Base-by-base conservation (phyloP, 2,888 invertebrate species). In the Lasioglossum calceatum region DNA sequence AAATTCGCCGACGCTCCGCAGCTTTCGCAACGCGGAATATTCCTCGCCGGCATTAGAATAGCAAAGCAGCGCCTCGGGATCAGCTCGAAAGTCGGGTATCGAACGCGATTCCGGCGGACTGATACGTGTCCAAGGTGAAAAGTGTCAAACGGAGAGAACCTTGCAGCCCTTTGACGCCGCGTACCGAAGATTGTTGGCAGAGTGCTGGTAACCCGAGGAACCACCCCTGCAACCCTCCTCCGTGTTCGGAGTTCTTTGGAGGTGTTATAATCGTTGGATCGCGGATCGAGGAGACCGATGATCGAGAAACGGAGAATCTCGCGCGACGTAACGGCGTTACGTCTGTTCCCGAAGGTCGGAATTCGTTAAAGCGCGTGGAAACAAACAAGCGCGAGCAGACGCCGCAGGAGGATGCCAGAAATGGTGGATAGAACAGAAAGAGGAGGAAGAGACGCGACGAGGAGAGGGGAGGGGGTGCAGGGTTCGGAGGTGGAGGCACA, bases 361-460 rank as follows among this genome's bases (percentile, higher is more conserved):
- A 89, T 91, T 91, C 87, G 85, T 91, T 88, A 91, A 88, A 88
- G 75, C 84, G 81, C 81, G 82, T 87, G 84, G 86, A 90, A 90
- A 90, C 88, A 89, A 91, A 88, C 86, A 88, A 89, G 86, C 82
- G 84, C 39, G 84, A 79, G 77, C 36, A 72, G 74, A 86, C 77
- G 74, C 87, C 50, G 70, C 78, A 73, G 39, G 70, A 85, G 82
- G 85, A 85, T 54, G 77, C 42, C 79, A 54, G 44, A 81, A 67
- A 67, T 67, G 67, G 67, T 67, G 67, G 67, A 36, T 67, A 67
- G 67, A 16, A 16, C 32, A 36, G 67, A 19, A 19, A 67, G 32
- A 36, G 67, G 67, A 10, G 67, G 44, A 44, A 23, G 39, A 50
- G 27, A 47, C 16, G 67, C 16, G 67, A 19, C 23, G 32, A 27